phyloP scores from a whole-genome alignment of 2,113 vertebrate genomes.

The Bos javanicus region DNA sequence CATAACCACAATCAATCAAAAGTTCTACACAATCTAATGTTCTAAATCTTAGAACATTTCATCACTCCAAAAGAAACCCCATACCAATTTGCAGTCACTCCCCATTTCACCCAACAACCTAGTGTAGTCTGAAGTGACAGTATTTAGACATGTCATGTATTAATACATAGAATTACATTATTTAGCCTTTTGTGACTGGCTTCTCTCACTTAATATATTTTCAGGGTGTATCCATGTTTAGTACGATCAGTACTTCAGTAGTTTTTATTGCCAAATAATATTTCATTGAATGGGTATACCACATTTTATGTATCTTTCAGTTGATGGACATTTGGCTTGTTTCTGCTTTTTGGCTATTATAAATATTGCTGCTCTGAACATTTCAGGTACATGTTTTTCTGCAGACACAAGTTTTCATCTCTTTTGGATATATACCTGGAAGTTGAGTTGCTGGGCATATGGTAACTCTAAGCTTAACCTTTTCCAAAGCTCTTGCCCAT shows the following conservation, averaged over 20 bases:
- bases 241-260: neutral
- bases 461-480: neutral
- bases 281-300: neutral
- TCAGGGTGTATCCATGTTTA: neutral
- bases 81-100: neutral
- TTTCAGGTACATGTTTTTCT: neutral
- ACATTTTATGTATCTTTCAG: neutral
- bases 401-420: neutral
- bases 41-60: neutral
- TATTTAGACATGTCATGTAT: neutral
- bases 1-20: neutral
- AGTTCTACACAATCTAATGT: neutral
- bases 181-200: neutral
- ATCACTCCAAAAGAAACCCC: neutral
- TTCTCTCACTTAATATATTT: neutral
- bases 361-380: neutral
- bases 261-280: slow-evolving; percentile 17
- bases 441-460: neutral
- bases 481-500: neutral
- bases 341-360: neutral
- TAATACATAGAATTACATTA: neutral
- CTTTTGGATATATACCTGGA: neutral
- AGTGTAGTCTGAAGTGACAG: neutral
- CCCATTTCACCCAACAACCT: fast-evolving
- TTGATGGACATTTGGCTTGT: neutral